Evolutionary conservation across 2,888 invertebrate species (phyloP).

Genomic region (Torymus auratus): DNA sequence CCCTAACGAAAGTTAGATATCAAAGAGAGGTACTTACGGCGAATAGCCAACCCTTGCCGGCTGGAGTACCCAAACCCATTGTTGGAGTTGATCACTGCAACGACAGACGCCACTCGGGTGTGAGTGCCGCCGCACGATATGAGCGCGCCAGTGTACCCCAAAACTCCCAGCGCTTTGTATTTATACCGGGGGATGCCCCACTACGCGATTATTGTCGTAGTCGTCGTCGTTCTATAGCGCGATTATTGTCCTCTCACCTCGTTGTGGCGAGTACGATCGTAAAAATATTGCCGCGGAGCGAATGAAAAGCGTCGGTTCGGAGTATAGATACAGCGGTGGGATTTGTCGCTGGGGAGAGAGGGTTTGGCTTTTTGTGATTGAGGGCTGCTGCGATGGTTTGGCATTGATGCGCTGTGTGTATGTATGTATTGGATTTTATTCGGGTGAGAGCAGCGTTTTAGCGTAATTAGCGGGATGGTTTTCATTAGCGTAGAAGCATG

Average conservation of each 20-base stretch:
- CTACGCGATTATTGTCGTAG: not conserved
- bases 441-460: too few relatives aligned
- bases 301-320: too few relatives aligned
- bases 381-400: too few relatives aligned
- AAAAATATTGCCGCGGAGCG: too few relatives aligned
- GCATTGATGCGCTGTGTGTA: too few relatives aligned
- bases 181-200: conserved; percentile 49
- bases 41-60: conserved; percentile 49
- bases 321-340: too few relatives aligned
- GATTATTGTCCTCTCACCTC: conserved; percentile 43
- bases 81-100: conserved; percentile 29
- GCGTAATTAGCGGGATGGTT: not conserved
- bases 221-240: not conserved
- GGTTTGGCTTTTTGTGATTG: too few relatives aligned
- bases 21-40: conserved; percentile 51
- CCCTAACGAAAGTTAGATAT: conserved; percentile 25
- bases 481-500: not conserved
- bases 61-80: conserved; percentile 50
- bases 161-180: conserved; percentile 17
- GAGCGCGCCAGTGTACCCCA: conserved; percentile 41
- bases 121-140: conserved; percentile 1
- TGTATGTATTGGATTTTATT: too few relatives aligned
- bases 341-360: too few relatives aligned
- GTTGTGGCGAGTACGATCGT: too few relatives aligned
- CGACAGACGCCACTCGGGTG: conserved; percentile 15